Percentiles rank a stretch among this genome's conserved stretches.
These are phyloP conservation scores for Chymomyza fuscimana DNA, from an alignment of 2,888 invertebrate species.

Conservation along the genomic window DNA sequence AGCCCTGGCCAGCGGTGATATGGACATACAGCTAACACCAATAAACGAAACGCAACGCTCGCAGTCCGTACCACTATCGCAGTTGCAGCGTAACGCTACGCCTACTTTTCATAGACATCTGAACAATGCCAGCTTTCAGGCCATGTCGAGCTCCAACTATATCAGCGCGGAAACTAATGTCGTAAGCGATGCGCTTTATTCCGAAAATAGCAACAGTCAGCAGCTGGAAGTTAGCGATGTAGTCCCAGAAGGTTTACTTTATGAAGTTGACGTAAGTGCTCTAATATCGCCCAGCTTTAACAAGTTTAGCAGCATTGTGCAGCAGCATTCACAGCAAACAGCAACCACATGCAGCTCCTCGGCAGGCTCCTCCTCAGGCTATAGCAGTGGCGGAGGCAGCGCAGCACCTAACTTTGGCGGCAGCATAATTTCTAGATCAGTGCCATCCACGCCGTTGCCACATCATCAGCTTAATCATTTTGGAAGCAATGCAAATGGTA, in stretches of 20 bases:
- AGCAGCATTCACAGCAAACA: constrained; percentile 39
- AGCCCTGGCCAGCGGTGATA: constrained; percentile 53
- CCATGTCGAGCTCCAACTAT: constrained; percentile 45
- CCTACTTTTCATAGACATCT: constrained; percentile 72
- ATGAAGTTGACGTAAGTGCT: constrained; percentile 71
- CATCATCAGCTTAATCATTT: constrained; percentile 68
- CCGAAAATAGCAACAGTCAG: constrained; percentile 75
- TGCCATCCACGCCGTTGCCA: constrained; percentile 85
- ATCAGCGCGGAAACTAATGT: constrained; percentile 79
- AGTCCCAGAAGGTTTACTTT: constrained; percentile 52
- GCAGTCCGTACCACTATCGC: constrained; percentile 87
- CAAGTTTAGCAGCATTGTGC: constrained; percentile 66
- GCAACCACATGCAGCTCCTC: constrained; percentile 73
- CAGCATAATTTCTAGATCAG: constrained; percentile 83
- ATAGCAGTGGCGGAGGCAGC: constrained; percentile 67
- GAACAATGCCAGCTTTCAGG: constrained; percentile 27
- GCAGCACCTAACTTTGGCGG: constrained; percentile 53
- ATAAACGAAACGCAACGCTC: constrained; percentile 81
- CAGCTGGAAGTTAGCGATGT: constrained; percentile 56
- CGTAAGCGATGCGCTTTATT: constrained; percentile 53
- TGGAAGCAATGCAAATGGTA: constrained; percentile 29
- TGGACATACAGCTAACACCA: constrained; percentile 40
- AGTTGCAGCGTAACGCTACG: constrained; percentile 70
- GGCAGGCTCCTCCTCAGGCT: constrained; percentile 75
- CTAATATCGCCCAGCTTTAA: constrained; percentile 75